These are phyloP conservation scores for Gallinago solitaria DNA, from an alignment of 2,797 vertebrate species.

Conservation along the genomic window DNA sequence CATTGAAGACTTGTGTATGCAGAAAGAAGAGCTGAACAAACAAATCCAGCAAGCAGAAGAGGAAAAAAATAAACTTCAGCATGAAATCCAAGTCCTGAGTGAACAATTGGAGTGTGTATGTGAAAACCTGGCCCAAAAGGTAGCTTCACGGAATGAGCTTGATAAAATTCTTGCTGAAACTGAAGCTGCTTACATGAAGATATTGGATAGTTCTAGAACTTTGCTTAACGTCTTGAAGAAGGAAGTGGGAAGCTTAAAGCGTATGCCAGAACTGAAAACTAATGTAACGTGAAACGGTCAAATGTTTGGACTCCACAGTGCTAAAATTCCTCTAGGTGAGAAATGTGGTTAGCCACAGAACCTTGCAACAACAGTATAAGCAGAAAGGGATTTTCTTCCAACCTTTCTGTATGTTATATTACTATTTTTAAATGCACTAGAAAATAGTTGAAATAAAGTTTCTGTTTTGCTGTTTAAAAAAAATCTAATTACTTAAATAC, in stretches of 20 bases:
- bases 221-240: slow-evolving; percentile 67
- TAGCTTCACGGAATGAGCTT: slow-evolving; percentile 51
- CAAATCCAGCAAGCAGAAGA: slow-evolving; percentile 62
- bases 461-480: background rate
- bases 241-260: slow-evolving; percentile 61
- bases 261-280: slow-evolving; percentile 26
- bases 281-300: background rate
- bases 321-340: slow-evolving; percentile 50
- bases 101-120: slow-evolving; percentile 41
- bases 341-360: background rate
- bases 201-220: slow-evolving; percentile 70
- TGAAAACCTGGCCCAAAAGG: slow-evolving; percentile 58
- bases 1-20: slow-evolving; percentile 52
- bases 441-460: slow-evolving; percentile 54
- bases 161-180: slow-evolving; percentile 69
- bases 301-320: slow-evolving; percentile 10
- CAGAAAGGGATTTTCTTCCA: background rate
- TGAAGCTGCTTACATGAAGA: slow-evolving; percentile 69
- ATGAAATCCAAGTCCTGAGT: slow-evolving; percentile 47
- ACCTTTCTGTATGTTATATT: background rate
- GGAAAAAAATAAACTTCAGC: slow-evolving; percentile 52
- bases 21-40: slow-evolving; percentile 57
- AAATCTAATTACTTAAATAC: background rate
- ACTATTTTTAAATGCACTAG: background rate
- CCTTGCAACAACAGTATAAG: background rate